Conservation (phyloP, 2,888 invertebrate species). For the Ectemnius lituratus region DNA sequence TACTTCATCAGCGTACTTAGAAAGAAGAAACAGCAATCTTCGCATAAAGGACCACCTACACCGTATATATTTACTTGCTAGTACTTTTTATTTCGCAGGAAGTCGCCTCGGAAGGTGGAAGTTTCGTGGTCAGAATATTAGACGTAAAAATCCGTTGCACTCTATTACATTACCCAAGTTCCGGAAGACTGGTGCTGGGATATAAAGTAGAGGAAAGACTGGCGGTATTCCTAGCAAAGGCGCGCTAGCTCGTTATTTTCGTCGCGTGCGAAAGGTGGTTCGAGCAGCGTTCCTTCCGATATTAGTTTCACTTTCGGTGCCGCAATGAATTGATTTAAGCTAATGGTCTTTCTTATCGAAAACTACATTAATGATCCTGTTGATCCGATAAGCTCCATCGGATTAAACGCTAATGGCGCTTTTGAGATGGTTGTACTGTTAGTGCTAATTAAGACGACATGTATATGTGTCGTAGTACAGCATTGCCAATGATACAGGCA, state of each 20-base stretch:
- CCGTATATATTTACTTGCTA: background rate
- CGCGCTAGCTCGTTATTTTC: conserved; percentile 36
- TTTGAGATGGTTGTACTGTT: too few relatives aligned
- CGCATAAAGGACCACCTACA: too few relatives aligned
- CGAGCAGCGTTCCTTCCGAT: conserved; percentile 19
- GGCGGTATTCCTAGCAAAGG: conserved; percentile 31
- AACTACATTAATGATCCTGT: too few relatives aligned
- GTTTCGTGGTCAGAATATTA: conserved; percentile 14
- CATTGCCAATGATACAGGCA: too few relatives aligned
- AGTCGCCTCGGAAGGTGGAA: background rate
- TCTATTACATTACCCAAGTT: conserved; percentile 13
- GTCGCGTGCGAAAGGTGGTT: conserved; percentile 29
- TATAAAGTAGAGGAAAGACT: conserved; percentile 30
- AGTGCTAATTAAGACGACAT: too few relatives aligned
- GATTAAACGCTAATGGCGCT: too few relatives aligned
- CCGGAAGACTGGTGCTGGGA: background rate
- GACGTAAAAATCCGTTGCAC: conserved; percentile 4
- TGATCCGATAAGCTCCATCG: too few relatives aligned
- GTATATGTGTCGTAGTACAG: too few relatives aligned
- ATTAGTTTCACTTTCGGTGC: conserved; percentile 19
- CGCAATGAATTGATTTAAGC: background rate
- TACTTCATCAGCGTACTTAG: too few relatives aligned
- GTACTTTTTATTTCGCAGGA: background rate
- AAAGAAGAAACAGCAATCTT: too few relatives aligned
- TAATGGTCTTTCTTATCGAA: too few relatives aligned